Conservation (phyloP, 2,113 vertebrate genomes). For the Periophthalmodon schlosseri region DNA sequence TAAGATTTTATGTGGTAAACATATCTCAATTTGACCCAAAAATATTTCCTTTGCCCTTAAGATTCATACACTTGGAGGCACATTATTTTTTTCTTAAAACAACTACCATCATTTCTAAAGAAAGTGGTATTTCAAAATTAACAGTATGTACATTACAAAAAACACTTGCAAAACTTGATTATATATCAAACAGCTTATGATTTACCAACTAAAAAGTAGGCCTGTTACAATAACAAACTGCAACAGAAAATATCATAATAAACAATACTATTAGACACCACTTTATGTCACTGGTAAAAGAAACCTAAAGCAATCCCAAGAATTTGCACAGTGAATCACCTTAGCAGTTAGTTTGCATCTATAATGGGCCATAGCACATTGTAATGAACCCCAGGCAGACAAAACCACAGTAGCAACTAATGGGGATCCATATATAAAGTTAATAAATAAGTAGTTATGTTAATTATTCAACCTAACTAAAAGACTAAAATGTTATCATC, state of each 20-base stretch:
- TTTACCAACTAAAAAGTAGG: constrained; percentile 57
- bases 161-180: constrained; percentile 33
- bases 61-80: background rate
- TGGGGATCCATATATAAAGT: background rate
- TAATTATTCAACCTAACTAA: too few relatives aligned
- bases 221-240: background rate
- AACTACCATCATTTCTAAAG: background rate
- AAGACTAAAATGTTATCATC: background rate
- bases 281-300: too few relatives aligned
- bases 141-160: constrained; percentile 14
- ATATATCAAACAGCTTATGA: constrained; percentile 50
- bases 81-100: background rate
- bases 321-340: too few relatives aligned
- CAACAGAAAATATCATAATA: background rate
- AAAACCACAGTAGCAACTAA: background rate
- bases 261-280: background rate
- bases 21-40: constrained; percentile 1
- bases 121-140: background rate
- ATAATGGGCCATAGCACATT: background rate
- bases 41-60: background rate
- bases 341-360: background rate
- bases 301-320: too few relatives aligned
- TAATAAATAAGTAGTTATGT: too few relatives aligned
- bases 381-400: background rate
- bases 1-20: background rate